phyloP scores from a whole-genome alignment of 2,113 vertebrate species.

The Corythoichthys haematopterus region DNA sequence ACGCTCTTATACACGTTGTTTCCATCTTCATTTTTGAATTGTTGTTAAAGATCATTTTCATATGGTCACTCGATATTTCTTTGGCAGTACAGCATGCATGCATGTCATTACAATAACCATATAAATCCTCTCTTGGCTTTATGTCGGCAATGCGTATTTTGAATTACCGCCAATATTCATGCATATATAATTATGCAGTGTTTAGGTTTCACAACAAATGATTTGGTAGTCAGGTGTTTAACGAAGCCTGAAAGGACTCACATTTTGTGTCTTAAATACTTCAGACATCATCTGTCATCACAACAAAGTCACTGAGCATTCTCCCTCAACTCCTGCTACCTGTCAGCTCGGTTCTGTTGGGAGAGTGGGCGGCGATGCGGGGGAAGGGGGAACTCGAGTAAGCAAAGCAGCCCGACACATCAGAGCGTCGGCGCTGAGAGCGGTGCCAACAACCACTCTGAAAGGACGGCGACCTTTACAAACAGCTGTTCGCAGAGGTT shows the following conservation, averaged over 20 bases:
- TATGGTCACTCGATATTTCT: constrained; percentile 26
- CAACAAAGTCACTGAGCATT: constrained; percentile 28
- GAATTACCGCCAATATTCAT: constrained; percentile 8
- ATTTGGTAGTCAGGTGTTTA: constrained; percentile 9
- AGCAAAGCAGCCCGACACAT: constrained; percentile 44
- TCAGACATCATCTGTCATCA: constrained; percentile 30
- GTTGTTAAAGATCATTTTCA: constrained; percentile 12
- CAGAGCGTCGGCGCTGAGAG: constrained; percentile 48
- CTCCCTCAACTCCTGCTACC: constrained; percentile 34
- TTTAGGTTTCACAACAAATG: constrained; percentile 9
- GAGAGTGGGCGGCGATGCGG: not conserved
- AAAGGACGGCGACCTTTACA: constrained; percentile 45
- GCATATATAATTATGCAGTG: not conserved
- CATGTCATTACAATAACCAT: constrained; percentile 6
- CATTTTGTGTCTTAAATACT: constrained; percentile 31
- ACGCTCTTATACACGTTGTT: constrained; percentile 28
- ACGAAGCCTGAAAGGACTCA: constrained; percentile 9
- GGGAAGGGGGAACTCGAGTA: constrained; percentile 18
- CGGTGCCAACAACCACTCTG: constrained; percentile 53
- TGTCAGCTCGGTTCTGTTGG: constrained; percentile 39
- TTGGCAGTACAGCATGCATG: constrained; percentile 10
- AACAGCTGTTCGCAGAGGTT: constrained; percentile 36
- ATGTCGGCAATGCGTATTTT: constrained; percentile 1
- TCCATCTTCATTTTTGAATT: constrained; percentile 42
- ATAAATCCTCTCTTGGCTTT: not conserved